Base-by-base conservation (phyloP, 2,113 vertebrate species). In the Amblyopsis rosae region DNA sequence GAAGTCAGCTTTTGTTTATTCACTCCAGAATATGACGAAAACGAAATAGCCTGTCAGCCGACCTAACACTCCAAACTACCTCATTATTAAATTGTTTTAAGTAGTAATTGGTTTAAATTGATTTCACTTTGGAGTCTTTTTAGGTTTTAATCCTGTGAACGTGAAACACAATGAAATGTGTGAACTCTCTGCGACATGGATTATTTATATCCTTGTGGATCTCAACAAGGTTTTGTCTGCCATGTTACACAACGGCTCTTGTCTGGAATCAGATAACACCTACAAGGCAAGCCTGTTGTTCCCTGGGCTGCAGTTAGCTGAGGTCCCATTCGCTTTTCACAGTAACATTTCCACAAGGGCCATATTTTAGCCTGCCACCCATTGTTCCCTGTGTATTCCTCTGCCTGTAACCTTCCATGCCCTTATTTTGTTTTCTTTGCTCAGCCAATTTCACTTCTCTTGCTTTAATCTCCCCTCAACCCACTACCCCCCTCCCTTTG, bases 181-280 rank as follows among this genome's bases (percentile, higher is more conserved):
- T 50, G 49, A 17, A 16, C 8, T 67, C 65, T 59, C 57, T 15
- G 63, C 50, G 63, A 63, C 41, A 7, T 72, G 76, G 81, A 13
- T 53, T 6, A 53, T 53, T 78, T 57, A 32, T 51, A 65, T 69
- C 67, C 72, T 41, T 11, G 67, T 65, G 61, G 65, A 49, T 64
- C 46, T 51, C 17, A 48, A 69, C 69, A 67, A 60, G 69, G 69
- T 75, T 81, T 77, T 73, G 73, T 79, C 73, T 72, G 74, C 70
- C 65, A 56, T 67, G 65, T 74, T 79, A 51, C 77, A 69, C 77
- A 79, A 70, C 81, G 72, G 68, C 81, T 88, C 74, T 84, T 63
- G 67, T 73, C 13, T 73, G 71, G 77, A 73, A 86, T 85, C 72
- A 78, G 76, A 80, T 76, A 68, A 72, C 64, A 65, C 17, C 73